A percentile compares a stretch with the other conserved stretches of the same genome.
Evolutionary conservation across 2,113 vertebrate genomes (phyloP).

Genomic region (Serilophus lunatus): DNA sequence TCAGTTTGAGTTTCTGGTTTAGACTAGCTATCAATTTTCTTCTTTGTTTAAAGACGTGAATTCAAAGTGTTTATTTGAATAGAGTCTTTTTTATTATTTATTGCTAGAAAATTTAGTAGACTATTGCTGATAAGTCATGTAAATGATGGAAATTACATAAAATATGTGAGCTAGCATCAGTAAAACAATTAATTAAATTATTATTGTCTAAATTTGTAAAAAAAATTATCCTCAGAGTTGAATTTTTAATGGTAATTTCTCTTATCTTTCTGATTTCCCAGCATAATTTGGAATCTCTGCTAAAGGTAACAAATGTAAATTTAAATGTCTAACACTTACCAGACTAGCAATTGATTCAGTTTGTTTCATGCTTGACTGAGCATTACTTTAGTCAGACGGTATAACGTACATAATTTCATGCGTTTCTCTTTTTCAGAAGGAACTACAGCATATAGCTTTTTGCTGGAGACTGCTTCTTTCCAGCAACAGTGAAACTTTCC

Average conservation of each 20-base stretch:
- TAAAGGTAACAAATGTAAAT: not conserved
- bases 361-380: not conserved
- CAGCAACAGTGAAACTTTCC: not conserved
- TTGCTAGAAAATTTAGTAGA: not conserved
- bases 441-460: not conserved
- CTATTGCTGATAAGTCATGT: not conserved
- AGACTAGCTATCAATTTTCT: not conserved
- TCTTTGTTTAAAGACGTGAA: not conserved
- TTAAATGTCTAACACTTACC: not conserved
- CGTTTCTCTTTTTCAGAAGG: not conserved
- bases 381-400: not conserved
- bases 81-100: not conserved
- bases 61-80: not conserved
- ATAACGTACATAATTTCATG: not conserved
- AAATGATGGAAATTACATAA: not conserved
- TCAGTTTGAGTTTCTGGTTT: not conserved
- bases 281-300: not conserved
- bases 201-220: not conserved
- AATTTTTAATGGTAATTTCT: not conserved
- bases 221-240: not conserved
- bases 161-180: not conserved
- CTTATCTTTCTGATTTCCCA: not conserved
- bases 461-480: not conserved
- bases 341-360: not conserved
- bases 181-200: not conserved